Evolutionary conservation across 2,888 invertebrate genomes (phyloP), one percentile per base, ranked within the genome.

Genomic region (Cybosia mesomella): DNA sequence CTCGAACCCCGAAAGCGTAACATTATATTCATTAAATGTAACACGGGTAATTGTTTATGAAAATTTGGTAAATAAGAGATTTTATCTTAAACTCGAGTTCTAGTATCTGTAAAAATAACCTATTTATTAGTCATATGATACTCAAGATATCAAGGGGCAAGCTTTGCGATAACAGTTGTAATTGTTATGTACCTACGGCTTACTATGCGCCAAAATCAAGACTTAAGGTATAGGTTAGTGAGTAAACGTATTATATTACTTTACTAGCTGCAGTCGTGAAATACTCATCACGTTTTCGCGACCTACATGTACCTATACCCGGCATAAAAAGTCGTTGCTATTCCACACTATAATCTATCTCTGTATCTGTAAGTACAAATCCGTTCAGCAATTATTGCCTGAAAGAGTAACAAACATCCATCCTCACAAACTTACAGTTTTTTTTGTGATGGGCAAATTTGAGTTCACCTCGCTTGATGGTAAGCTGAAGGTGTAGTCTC

Each of bases 41-140:
- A 43, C 15, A 15, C 15, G 3, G 15, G 39, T 15, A 39, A 39
- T 39, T 39, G 3, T 39, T 3, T 15, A 39, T 43, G 18, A 43
- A 43, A 18, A 43, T 18, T 43, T 5, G 15, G 43, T 43, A 43
- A 18, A 43, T 43, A 43, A 18, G 18, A 43, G 18, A 1, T n/a
- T 43, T 49, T 49, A 49, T 49, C 49, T n/a, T 5, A n/a, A 49
- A 49, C 11, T 43, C 18, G 43, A 43, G 2, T 18, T 49, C 49
- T 49, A 49, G 49, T 49, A 49, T 49, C 49, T n/a, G 49, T 49
- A 49, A 9, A 39, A 43, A 49, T n/a, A n/a, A 49, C 49, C n/a
- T n/a, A 49, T 49, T 28, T 7, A 43, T 18, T 18, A 49, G 49
- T 49, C n/a, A 49, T 9, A 49, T 9, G n/a, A 49, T 49, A 43